Percentiles rank a stretch among this genome's conserved stretches.
phyloP scores from a whole-genome alignment of 2,113 vertebrate genomes.

The Malurus cyaneus region DNA sequence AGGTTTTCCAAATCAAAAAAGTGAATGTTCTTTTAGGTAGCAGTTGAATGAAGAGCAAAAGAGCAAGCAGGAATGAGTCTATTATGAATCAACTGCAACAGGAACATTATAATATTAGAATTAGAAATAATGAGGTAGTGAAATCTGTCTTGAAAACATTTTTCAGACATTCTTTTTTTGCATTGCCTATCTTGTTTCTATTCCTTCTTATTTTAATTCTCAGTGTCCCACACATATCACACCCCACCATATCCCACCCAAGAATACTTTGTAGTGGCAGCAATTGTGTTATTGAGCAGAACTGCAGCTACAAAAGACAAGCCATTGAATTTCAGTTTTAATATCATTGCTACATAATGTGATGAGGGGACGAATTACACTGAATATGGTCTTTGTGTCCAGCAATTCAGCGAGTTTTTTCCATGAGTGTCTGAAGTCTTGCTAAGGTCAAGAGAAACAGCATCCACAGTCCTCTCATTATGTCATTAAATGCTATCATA shows the following conservation, averaged over 20 bases:
- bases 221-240: not conserved
- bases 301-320: not conserved
- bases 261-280: not conserved
- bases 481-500: not conserved
- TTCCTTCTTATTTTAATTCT: not conserved
- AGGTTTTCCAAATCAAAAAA: not conserved
- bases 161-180: not conserved
- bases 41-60: conserved; percentile 18
- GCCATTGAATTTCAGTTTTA: not conserved
- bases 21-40: not conserved
- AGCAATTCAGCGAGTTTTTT: not conserved
- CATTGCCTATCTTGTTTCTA: not conserved
- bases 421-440: not conserved
- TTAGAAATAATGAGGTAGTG: conserved; percentile 20
- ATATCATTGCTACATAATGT: not conserved
- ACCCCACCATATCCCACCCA: not conserved
- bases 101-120: not conserved
- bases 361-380: not conserved
- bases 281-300: not conserved
- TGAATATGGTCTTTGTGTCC: not conserved
- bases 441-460: not conserved
- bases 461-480: not conserved
- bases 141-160: not conserved
- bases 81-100: not conserved
- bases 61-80: not conserved